These are phyloP conservation scores for Ceyx cyanopectus DNA, from an alignment of 2,113 vertebrate genomes.

Conservation along the genomic window DNA sequence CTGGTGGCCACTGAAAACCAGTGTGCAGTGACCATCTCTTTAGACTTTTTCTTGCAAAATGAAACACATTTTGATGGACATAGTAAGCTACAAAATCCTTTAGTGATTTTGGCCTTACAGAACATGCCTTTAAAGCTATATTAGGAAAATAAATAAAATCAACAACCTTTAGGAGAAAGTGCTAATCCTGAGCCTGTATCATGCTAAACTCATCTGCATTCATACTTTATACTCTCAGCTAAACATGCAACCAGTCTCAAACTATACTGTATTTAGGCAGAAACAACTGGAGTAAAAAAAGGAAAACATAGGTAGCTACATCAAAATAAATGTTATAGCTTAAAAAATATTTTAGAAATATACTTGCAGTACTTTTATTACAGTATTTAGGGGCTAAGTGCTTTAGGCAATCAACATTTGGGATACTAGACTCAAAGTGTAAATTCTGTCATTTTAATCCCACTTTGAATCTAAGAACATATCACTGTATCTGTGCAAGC, in stretches of 20 bases:
- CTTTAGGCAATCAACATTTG: slow-evolving; percentile 48
- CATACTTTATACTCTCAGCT: slow-evolving; percentile 34
- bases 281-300: slow-evolving; percentile 31
- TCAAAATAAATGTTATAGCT: slow-evolving; percentile 45
- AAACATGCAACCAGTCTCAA: slow-evolving; percentile 56
- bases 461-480: slow-evolving; percentile 21
- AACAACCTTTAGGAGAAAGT: slow-evolving; percentile 5
- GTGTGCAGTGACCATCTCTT: background rate
- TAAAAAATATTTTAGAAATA: slow-evolving; percentile 56
- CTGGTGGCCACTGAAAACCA: background rate
- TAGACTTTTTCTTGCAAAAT: background rate
- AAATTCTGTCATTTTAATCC: slow-evolving; percentile 27
- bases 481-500: background rate
- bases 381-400: slow-evolving; percentile 30
- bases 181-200: slow-evolving; percentile 15
- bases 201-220: slow-evolving; percentile 46
- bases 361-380: slow-evolving; percentile 19
- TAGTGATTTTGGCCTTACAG: background rate
- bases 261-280: background rate
- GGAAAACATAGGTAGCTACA: slow-evolving; percentile 28
- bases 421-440: slow-evolving; percentile 1
- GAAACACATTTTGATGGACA: background rate
- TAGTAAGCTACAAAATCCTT: background rate
- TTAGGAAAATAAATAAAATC: slow-evolving; percentile 11
- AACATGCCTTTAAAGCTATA: slow-evolving; percentile 60